Conservation (phyloP, 2,113 vertebrate genomes). For the Siphamia tubifer region DNA sequence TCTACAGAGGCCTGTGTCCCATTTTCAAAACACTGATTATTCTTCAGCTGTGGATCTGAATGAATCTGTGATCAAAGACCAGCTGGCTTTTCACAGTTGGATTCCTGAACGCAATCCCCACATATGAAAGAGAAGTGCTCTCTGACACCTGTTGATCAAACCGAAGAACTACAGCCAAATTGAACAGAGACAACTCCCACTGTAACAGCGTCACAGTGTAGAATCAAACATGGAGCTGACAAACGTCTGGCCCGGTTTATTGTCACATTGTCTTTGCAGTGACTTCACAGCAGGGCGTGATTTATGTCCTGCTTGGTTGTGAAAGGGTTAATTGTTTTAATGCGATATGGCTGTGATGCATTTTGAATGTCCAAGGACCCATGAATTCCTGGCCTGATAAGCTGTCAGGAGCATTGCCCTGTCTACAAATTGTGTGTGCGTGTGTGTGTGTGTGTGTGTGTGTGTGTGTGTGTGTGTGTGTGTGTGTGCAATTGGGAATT, state of each 20-base stretch:
- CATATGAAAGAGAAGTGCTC: constrained; percentile 43
- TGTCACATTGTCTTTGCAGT: background rate
- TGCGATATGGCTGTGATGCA: constrained; percentile 42
- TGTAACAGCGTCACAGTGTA: background rate
- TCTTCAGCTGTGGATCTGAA: constrained; percentile 69
- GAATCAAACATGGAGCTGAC: background rate
- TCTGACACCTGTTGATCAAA: constrained; percentile 69
- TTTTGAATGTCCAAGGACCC: constrained; percentile 71
- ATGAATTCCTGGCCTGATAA: constrained; percentile 72
- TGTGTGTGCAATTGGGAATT: constrained; percentile 11
- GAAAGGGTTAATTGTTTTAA: constrained; percentile 55
- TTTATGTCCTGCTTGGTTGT: background rate
- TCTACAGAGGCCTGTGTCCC: constrained; percentile 49
- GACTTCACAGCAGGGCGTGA: background rate
- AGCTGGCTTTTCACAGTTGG: constrained; percentile 57
- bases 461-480: constrained; percentile 15
- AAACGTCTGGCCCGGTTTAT: no score
- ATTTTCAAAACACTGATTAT: constrained; percentile 70
- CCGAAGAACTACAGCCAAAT: constrained; percentile 41
- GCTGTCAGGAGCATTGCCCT: constrained; percentile 52
- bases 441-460: background rate
- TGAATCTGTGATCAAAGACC: constrained; percentile 76
- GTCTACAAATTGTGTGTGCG: constrained; percentile 19
- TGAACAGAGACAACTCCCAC: constrained; percentile 6
- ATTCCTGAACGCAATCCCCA: constrained; percentile 31